Evolutionary conservation across 2,797 vertebrate genomes (phyloP).

Genomic region (Silurus lanzhouensis): DNA sequence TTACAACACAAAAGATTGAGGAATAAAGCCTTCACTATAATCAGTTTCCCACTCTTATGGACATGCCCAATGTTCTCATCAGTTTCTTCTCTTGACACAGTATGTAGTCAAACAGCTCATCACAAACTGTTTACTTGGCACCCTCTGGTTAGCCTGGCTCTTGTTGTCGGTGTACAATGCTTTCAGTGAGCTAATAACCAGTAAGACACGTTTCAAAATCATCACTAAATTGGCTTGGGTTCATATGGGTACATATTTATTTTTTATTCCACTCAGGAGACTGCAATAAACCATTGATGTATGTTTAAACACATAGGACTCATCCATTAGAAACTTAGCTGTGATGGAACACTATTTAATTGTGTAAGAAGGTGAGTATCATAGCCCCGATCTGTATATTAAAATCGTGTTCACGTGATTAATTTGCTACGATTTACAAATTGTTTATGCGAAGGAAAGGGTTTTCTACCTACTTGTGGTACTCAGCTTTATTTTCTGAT

Average conservation of each 20-base stretch:
- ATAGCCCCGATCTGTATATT: slow-evolving; percentile 1
- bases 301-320: slow-evolving; percentile 38
- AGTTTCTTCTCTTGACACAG: neutral
- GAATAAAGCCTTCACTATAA: neutral
- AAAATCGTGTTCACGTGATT: neutral
- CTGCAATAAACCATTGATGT: slow-evolving; percentile 48
- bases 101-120: neutral
- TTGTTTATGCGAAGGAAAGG: neutral
- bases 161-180: slow-evolving; percentile 1
- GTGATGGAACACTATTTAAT: neutral
- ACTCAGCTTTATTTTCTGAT: slow-evolving; percentile 5
- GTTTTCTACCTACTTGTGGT: slow-evolving; percentile 6
- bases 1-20: neutral
- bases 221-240: slow-evolving; percentile 10
- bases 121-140: slow-evolving; percentile 29
- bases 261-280: slow-evolving; percentile 55
- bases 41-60: neutral
- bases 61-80: neutral
- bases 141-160: neutral
- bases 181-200: slow-evolving; percentile 16
- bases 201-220: slow-evolving; percentile 19
- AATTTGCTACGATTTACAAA: slow-evolving; percentile 6
- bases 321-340: neutral
- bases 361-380: neutral
- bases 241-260: neutral